These are phyloP conservation scores for Aix galericulata DNA, from an alignment of 2,113 vertebrate species.

Conservation along the genomic window DNA sequence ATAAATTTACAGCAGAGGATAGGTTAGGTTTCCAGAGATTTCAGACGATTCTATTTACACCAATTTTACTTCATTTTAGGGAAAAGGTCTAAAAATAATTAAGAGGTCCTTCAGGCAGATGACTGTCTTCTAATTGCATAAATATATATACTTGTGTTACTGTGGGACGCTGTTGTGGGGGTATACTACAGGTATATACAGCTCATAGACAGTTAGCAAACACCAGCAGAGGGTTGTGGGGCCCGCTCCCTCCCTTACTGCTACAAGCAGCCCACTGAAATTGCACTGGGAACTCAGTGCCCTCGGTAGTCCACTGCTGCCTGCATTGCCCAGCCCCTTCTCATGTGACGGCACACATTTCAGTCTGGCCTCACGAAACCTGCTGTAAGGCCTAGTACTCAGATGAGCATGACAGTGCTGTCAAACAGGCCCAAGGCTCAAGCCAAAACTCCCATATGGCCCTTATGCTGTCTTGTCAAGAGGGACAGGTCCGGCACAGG, in stretches of 20 bases:
- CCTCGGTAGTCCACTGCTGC: background rate
- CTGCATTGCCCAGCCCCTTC: background rate
- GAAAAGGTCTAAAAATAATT: background rate
- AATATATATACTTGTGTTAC: background rate
- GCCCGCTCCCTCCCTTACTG: accelerated
- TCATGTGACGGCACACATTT: background rate
- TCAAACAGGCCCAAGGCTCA: background rate
- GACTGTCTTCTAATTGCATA: background rate
- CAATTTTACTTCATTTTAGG: background rate
- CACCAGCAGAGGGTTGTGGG: background rate
- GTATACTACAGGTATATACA: too few species aligned
- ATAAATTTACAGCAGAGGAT: background rate
- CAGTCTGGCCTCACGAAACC: background rate
- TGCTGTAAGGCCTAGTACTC: background rate
- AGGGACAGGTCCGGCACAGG: accelerated
- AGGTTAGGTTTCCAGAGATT: background rate
- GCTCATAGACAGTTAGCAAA: background rate
- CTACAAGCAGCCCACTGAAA: background rate
- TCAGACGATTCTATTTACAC: background rate
- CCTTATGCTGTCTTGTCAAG: background rate
- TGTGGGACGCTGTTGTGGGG: too few species aligned
- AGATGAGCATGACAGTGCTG: accelerated
- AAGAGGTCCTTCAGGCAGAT: background rate
- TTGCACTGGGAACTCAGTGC: accelerated
- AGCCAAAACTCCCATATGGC: background rate